phyloP scores from a whole-genome alignment of 2,797 vertebrate genomes.

The Bovichtus diacanthus region DNA sequence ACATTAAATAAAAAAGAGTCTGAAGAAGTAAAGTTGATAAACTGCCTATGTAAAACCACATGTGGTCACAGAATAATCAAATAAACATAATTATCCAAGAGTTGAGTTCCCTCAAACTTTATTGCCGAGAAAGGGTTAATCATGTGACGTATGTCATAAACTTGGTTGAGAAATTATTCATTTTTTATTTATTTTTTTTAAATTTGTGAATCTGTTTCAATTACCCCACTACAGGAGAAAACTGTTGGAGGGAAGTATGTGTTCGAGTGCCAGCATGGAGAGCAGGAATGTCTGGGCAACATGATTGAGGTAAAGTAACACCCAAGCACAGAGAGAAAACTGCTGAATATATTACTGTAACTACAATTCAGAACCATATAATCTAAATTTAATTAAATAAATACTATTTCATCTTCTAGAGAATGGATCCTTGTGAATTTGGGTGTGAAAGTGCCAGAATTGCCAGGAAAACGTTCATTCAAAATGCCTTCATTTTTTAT shows the following conservation, averaged over 20 bases:
- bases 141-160: background rate
- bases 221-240: constrained; percentile 82
- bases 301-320: constrained; percentile 89
- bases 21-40: background rate
- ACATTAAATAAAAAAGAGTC: background rate
- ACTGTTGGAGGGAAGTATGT: constrained; percentile 77
- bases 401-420: background rate
- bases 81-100: background rate
- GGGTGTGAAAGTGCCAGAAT: background rate
- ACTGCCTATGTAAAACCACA: background rate
- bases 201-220: background rate
- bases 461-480: background rate
- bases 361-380: background rate
- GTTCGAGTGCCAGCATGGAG: constrained; percentile 92
- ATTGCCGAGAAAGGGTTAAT: background rate
- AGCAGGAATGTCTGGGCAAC: constrained; percentile 91
- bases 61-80: background rate
- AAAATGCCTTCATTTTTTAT: background rate
- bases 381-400: background rate
- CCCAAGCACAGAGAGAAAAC: background rate
- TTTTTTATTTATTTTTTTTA: background rate
- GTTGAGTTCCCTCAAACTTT: background rate
- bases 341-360: background rate
- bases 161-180: background rate
- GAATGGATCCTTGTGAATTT: constrained; percentile 4